These are phyloP conservation scores for Mastomys coucha DNA, from an alignment of 2,113 vertebrate species.

Conservation along the genomic window DNA sequence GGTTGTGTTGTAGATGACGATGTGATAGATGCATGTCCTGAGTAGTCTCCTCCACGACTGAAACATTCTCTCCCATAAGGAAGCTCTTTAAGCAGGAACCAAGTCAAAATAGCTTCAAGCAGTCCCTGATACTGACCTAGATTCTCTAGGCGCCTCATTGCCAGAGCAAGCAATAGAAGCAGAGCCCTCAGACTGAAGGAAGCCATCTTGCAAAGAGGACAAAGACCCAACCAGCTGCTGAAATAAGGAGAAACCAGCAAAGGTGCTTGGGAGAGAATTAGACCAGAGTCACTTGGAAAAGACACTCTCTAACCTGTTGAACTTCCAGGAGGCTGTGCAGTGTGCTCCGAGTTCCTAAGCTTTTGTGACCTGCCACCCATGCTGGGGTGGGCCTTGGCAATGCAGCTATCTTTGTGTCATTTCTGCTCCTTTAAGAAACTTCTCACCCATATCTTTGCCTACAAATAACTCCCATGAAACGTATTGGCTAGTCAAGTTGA, in stretches of 20 bases:
- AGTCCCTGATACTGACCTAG: background rate
- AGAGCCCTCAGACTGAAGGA: background rate
- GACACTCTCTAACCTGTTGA: background rate
- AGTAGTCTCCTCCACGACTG: background rate
- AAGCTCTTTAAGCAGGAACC: background rate
- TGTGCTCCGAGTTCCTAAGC: too few species aligned
- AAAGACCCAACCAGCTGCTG: background rate
- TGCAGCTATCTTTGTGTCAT: background rate
- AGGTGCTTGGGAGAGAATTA: background rate
- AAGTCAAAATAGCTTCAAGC: background rate
- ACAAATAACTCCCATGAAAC: background rate
- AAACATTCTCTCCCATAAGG: background rate
- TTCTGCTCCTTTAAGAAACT: background rate
- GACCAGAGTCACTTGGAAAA: background rate
- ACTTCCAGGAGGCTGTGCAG: too few species aligned
- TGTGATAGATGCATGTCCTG: too few species aligned
- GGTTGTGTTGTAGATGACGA: background rate
- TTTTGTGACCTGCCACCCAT: background rate
- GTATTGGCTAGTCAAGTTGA: background rate
- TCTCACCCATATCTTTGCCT: background rate
- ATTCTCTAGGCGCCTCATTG: too few species aligned
- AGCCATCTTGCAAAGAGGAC: background rate
- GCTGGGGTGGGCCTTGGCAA: background rate
- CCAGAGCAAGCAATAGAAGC: background rate
- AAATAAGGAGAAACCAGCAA: background rate